Evolutionary conservation across 2,113 vertebrate genomes (phyloP).

Genomic region (Puffinus mauretanicus): DNA sequence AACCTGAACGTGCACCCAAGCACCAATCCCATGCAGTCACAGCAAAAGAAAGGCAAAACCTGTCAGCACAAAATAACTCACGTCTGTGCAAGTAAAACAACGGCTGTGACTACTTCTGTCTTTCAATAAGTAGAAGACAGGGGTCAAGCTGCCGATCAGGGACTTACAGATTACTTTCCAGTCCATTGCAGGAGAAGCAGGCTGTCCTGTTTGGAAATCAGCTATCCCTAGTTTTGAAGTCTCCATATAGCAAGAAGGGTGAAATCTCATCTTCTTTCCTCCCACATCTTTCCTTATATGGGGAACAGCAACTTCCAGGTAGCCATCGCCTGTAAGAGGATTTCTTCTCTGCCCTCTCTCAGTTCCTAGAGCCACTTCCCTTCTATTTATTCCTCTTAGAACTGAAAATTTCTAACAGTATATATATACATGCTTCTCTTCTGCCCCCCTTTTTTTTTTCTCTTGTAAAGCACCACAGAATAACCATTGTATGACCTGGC

Average conservation of each 20-base stretch:
- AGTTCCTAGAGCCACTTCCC: not conserved
- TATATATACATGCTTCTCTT: not conserved
- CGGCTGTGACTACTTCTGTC: not conserved
- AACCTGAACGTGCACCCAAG: not conserved
- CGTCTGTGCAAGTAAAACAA: not conserved
- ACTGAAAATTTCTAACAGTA: not conserved
- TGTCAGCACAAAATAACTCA: not conserved
- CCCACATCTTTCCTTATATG: not conserved
- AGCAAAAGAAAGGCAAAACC: not conserved
- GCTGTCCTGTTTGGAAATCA: not conserved
- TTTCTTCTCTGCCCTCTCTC: not conserved
- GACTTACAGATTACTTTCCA: not conserved
- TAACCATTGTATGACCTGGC: not conserved
- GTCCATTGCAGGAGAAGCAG: rapidly evolving
- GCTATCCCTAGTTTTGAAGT: not conserved
- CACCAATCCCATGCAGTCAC: not conserved
- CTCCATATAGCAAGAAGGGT: not conserved
- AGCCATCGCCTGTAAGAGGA: not conserved
- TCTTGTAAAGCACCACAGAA: not conserved
- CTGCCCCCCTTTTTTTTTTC: not conserved
- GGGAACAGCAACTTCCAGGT: not conserved
- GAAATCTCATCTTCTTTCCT: not conserved
- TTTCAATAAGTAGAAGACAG: not conserved
- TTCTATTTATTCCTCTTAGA: not conserved
- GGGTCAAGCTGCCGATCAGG: not conserved